Percentiles rank a stretch among this genome's conserved stretches.
Conservation (phyloP, 2,797 vertebrate genomes). For the Craterocephalus amniculus region DNA sequence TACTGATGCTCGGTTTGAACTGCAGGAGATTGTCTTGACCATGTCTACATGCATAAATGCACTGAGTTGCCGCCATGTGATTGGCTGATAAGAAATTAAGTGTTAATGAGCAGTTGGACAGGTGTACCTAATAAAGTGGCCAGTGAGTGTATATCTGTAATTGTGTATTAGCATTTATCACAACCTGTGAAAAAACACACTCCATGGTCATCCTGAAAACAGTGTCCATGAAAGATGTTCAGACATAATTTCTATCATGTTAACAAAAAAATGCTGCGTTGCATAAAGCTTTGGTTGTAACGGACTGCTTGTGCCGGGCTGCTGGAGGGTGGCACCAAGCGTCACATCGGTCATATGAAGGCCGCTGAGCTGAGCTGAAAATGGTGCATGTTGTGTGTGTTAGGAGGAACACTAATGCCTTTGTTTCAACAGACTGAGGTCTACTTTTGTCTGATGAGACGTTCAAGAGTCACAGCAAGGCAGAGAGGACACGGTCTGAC, state of each 20-base stretch:
- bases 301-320: slow-evolving; percentile 45
- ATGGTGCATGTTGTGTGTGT: slow-evolving; percentile 25
- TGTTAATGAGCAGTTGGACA: too few relatives aligned
- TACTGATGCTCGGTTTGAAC: too few relatives aligned
- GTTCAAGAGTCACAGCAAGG: slow-evolving; percentile 15
- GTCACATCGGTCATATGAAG: slow-evolving; percentile 52
- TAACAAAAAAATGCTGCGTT: background rate
- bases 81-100: too few relatives aligned
- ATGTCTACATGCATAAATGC: too few relatives aligned
- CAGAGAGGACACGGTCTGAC: background rate
- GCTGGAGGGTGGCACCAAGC: slow-evolving; percentile 65
- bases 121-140: too few relatives aligned
- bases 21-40: too few relatives aligned
- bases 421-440: slow-evolving; percentile 68
- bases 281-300: slow-evolving; percentile 52
- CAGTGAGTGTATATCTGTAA: too few relatives aligned
- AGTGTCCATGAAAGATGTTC: background rate
- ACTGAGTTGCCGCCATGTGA: too few relatives aligned
- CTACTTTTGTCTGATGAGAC: slow-evolving; percentile 56
- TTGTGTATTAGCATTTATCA: background rate
- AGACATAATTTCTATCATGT: background rate
- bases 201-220: background rate
- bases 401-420: slow-evolving; percentile 60
- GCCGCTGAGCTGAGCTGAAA: slow-evolving; percentile 31
- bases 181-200: background rate